These are phyloP conservation scores for Campylorhamphus procurvoides DNA, from an alignment of 2,113 vertebrate genomes.

Conservation along the genomic window DNA sequence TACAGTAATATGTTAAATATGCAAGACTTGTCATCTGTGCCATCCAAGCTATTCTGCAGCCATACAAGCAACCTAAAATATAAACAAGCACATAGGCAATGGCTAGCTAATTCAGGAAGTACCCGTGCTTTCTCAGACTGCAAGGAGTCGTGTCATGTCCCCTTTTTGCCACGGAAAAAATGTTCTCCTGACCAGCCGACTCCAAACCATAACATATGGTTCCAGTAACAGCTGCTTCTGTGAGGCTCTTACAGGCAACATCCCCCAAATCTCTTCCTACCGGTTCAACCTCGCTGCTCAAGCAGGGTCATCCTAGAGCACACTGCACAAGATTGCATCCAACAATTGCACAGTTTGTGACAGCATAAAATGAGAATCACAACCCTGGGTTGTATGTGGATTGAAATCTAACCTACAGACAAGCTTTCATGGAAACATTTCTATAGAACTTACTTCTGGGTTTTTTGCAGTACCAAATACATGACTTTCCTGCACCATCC, in stretches of 20 bases:
- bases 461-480: neutral
- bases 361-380: neutral
- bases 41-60: neutral
- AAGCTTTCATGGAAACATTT: neutral
- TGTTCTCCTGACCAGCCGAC: neutral
- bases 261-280: neutral
- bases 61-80: neutral
- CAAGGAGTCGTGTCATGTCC: neutral
- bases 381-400: neutral
- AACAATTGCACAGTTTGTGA: neutral
- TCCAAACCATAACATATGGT: neutral
- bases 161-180: constrained; percentile 38
- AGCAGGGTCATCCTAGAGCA: neutral
- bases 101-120: constrained; percentile 53
- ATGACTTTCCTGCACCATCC: neutral
- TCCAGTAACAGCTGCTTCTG: constrained; percentile 34
- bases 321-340: neutral
- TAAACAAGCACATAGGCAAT: neutral
- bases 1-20: neutral
- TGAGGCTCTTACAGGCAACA: neutral
- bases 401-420: neutral
- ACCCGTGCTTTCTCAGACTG: constrained; percentile 42
- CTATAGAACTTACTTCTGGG: neutral
- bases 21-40: neutral
- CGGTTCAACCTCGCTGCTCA: neutral